Percentiles rank a stretch among this genome's conserved stretches.
phyloP scores from a whole-genome alignment of 2,888 invertebrate genomes.

The Conops quadrifasciatus region DNA sequence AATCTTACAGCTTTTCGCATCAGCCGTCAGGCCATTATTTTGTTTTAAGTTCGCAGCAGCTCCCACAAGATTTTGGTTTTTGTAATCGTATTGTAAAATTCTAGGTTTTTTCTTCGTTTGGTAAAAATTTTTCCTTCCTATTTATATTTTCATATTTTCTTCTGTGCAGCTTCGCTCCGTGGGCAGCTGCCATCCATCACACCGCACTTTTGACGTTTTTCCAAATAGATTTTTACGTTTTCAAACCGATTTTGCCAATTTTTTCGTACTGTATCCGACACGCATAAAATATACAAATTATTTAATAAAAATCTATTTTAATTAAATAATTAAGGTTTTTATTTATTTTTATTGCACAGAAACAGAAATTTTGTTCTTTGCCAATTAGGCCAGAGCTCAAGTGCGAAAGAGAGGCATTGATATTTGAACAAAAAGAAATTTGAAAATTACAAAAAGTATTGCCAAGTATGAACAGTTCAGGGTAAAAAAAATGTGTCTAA shows the following conservation, averaged over 20 bases:
- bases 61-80: neutral
- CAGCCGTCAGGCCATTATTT: slow-evolving; percentile 8
- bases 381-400: slow-evolving; percentile 1
- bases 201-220: slow-evolving; percentile 19
- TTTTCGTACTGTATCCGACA: neutral
- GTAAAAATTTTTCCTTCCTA: slow-evolving; percentile 31
- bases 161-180: slow-evolving; percentile 16
- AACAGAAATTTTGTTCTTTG: slow-evolving; percentile 23
- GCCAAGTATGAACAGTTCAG: slow-evolving; percentile 3
- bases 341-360: slow-evolving; percentile 27
- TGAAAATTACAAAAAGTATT: neutral
- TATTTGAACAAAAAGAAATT: too few species aligned
- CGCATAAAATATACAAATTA: slow-evolving; percentile 24
- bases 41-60: neutral
- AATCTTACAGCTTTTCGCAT: slow-evolving; percentile 7
- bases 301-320: slow-evolving; percentile 31
- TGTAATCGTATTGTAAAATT: slow-evolving; percentile 11
- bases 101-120: slow-evolving; percentile 12
- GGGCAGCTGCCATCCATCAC: slow-evolving; percentile 9
- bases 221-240: neutral
- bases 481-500: neutral
- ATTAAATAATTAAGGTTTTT: slow-evolving; percentile 31
- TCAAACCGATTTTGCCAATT: neutral
- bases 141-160: slow-evolving; percentile 30
- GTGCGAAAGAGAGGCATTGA: slow-evolving; percentile 4